Evolutionary conservation across 2,797 vertebrate species (phyloP).

Genomic region (Malacoraja senta): DNA sequence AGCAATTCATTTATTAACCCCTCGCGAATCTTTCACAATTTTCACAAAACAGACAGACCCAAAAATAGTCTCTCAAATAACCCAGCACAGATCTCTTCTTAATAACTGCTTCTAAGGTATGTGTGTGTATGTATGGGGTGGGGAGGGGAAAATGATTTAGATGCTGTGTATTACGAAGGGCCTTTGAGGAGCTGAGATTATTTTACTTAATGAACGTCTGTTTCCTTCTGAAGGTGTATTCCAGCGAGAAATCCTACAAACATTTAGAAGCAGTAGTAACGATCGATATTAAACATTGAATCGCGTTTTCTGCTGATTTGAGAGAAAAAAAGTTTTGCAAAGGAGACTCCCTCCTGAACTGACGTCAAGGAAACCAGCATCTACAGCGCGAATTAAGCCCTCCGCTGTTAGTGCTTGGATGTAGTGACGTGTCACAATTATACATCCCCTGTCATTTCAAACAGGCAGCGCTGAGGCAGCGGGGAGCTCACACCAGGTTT

Average conservation of each 20-base stretch:
- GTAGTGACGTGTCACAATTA: conserved; percentile 14
- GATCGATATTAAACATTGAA: neutral
- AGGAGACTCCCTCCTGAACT: neutral
- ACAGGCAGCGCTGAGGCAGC: neutral
- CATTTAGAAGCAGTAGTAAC: neutral
- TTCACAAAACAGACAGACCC: neutral
- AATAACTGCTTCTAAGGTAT: neutral
- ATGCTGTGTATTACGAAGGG: no score
- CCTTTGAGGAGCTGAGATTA: neutral
- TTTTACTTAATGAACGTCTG: neutral
- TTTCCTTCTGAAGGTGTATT: neutral
- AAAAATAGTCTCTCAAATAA: neutral
- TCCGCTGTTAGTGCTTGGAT: neutral
- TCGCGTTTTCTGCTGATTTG: neutral
- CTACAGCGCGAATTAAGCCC: neutral
- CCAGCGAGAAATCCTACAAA: neutral
- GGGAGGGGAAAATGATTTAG: neutral
- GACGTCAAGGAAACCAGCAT: conserved; percentile 16
- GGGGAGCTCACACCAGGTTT: neutral
- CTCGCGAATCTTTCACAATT: neutral
- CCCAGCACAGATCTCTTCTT: neutral
- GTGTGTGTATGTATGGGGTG: neutral
- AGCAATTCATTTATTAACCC: no score
- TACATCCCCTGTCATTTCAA: neutral
- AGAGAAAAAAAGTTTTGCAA: neutral